Evolutionary conservation across 2,888 invertebrate species (phyloP).

Genomic region (Furcula furcula): DNA sequence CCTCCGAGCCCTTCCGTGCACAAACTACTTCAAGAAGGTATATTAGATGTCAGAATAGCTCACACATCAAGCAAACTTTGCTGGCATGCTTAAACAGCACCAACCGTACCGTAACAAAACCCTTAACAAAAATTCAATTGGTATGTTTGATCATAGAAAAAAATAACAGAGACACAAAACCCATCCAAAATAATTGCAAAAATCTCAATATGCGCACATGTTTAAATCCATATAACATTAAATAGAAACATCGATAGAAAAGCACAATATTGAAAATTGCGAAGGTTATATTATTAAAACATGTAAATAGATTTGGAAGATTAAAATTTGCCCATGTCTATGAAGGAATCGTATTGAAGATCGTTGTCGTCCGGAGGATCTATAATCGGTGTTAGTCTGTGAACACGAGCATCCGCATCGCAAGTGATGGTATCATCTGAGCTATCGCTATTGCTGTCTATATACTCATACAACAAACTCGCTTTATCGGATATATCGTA

Average conservation of each 20-base stretch:
- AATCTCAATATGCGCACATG: conserved; percentile 29
- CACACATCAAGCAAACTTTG: conserved; percentile 39
- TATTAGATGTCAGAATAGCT: conserved; percentile 63
- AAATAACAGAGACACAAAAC: conserved; percentile 19
- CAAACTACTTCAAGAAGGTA: conserved; percentile 63
- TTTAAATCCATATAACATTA: conserved; percentile 35
- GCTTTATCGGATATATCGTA: conserved; percentile 33
- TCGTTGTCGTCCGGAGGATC: conserved; percentile 56
- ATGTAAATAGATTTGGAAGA: conserved; percentile 32
- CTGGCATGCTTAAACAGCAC: conserved; percentile 36
- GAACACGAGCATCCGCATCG: conserved; percentile 42
- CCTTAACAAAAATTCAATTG: conserved; percentile 28
- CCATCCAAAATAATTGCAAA: conserved; percentile 21
- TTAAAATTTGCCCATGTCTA: conserved; percentile 79
- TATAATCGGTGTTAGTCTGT: conserved; percentile 32
- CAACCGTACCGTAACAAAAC: conserved; percentile 27
- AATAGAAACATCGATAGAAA: conserved; percentile 44
- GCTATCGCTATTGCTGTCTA: conserved; percentile 64
- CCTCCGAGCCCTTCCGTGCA: conserved; percentile 70
- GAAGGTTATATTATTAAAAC: conserved; percentile 29
- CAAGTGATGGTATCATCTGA: conserved; percentile 64
- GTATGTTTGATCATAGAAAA: conserved; percentile 28
- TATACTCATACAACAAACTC: conserved; percentile 54
- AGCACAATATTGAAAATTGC: conserved; percentile 46
- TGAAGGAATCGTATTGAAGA: conserved; percentile 75